phyloP scores from a whole-genome alignment of 2,797 vertebrate species.

The Urosaurus nigricauda region DNA sequence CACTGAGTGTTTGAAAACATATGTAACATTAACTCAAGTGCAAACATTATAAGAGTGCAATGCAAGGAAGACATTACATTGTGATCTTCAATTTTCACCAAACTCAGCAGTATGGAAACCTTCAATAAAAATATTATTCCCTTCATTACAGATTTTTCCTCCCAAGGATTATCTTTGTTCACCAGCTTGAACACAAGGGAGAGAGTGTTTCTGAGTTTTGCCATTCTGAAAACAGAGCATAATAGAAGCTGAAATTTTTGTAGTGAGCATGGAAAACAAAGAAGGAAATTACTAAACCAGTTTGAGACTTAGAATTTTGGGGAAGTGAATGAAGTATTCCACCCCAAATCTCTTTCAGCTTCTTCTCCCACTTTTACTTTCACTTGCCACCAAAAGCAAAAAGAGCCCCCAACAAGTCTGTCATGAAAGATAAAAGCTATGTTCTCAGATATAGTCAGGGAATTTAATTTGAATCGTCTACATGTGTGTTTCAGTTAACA shows the following conservation, averaged over 20 bases:
- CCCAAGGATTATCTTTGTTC: too few species aligned
- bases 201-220: too few species aligned
- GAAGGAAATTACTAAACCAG: background rate
- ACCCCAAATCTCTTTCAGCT: background rate
- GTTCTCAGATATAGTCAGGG: background rate
- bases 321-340: background rate
- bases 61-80: background rate
- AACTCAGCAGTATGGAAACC: background rate
- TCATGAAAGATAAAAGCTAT: background rate
- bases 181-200: too few species aligned
- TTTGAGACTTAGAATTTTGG: background rate
- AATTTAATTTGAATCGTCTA: background rate
- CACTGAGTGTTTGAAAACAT: background rate
- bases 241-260: background rate
- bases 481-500: background rate
- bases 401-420: background rate
- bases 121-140: background rate
- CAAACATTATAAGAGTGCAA: background rate
- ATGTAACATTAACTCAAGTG: too few species aligned
- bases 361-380: background rate
- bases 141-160: background rate
- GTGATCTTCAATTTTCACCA: background rate
- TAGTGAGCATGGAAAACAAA: background rate
- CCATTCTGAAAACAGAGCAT: background rate
- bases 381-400: background rate